A percentile compares a stretch with the other conserved stretches of the same genome.
Evolutionary conservation across 2,113 vertebrate genomes (phyloP).

Genomic region (Cyprinodon variegatus): DNA sequence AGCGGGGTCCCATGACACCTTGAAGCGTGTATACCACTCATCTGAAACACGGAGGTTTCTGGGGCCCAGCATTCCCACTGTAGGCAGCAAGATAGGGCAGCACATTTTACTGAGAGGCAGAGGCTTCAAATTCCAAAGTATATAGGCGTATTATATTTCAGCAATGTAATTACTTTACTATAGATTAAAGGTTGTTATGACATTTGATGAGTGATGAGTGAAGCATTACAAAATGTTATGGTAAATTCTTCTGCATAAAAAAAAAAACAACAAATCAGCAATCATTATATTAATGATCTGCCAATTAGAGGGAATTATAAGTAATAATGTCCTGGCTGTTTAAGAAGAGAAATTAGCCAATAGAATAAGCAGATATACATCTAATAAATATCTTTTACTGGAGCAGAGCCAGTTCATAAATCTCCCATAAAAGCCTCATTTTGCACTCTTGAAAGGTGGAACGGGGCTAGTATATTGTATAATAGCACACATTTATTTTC

Average conservation of each 20-base stretch:
- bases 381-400: constrained; percentile 34
- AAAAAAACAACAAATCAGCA: not conserved
- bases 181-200: constrained; percentile 11
- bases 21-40: constrained; percentile 98
- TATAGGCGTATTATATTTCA: constrained; percentile 19
- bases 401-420: constrained; percentile 32
- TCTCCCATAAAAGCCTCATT: constrained; percentile 48
- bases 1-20: constrained; percentile 93
- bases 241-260: constrained; percentile 35
- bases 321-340: constrained; percentile 28
- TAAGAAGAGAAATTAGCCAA: constrained; percentile 34
- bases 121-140: constrained; percentile 11
- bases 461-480: constrained; percentile 10
- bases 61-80: constrained; percentile 91
- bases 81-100: constrained; percentile 42
- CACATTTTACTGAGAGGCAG: constrained; percentile 4
- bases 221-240: constrained; percentile 3
- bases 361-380: constrained; percentile 18
- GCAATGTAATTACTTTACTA: constrained; percentile 24
- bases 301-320: constrained; percentile 14
- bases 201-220: constrained; percentile 19
- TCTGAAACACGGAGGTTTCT: constrained; percentile 95
- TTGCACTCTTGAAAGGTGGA: constrained; percentile 33
- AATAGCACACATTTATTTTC: not conserved
- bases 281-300: not conserved